phyloP scores from a whole-genome alignment of 2,113 vertebrate genomes.

The Pseudonaja textilis region DNA sequence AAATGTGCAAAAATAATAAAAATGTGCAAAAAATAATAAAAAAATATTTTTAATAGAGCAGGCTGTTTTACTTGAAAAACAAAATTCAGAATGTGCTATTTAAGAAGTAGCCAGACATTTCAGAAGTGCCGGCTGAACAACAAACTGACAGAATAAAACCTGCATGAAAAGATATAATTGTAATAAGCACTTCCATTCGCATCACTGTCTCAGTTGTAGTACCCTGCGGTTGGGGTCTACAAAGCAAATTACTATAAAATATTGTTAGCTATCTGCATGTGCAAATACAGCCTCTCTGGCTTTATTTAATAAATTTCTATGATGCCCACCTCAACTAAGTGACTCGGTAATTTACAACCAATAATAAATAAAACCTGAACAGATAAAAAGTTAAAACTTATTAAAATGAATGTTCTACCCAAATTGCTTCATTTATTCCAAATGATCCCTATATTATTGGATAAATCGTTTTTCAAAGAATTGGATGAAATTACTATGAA shows the following conservation, averaged over 20 bases:
- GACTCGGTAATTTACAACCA: neutral
- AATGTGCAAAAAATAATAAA: neutral
- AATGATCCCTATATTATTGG: too few relatives aligned
- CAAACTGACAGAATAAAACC: conserved; percentile 37
- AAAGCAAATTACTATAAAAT: neutral
- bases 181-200: conserved; percentile 29
- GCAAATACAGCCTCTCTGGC: neutral
- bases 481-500: too few relatives aligned
- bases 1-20: conserved; percentile 17
- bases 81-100: conserved; percentile 14
- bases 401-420: too few relatives aligned
- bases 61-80: neutral
- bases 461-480: too few relatives aligned
- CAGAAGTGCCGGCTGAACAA: conserved; percentile 43
- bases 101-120: conserved; percentile 8
- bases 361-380: neutral
- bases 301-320: neutral
- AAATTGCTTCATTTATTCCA: too few relatives aligned
- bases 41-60: conserved; percentile 11
- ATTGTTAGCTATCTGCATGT: neutral
- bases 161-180: conserved; percentile 34
- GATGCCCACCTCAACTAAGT: neutral
- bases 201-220: conserved; percentile 35
- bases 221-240: neutral
- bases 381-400: neutral